Percentiles rank a stretch among this genome's conserved stretches.
These are phyloP conservation scores for Gandaritis pyraliata DNA, from an alignment of 2,888 invertebrate genomes.

Conservation along the genomic window DNA sequence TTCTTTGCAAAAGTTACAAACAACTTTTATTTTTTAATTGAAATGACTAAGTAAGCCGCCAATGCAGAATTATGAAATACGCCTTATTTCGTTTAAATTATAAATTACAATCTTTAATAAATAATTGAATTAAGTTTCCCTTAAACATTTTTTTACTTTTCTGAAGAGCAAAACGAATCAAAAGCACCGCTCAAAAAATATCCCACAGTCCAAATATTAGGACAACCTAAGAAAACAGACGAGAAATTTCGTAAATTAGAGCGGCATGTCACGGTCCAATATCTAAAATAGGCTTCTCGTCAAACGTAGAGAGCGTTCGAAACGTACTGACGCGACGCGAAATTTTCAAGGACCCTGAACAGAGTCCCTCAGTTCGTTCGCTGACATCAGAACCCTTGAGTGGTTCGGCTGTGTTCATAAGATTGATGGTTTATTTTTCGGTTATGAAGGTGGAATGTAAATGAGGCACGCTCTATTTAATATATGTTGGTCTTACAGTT, in stretches of 20 bases:
- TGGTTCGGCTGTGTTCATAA: conserved; percentile 43
- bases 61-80: no score
- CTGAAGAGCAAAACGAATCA: not conserved
- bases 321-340: conserved; percentile 55
- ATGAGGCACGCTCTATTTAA: conserved; percentile 8
- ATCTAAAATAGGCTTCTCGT: conserved; percentile 63
- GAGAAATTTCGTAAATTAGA: conserved; percentile 34
- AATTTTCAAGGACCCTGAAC: conserved; percentile 60
- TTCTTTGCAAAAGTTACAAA: no score
- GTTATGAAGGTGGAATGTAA: conserved; percentile 20
- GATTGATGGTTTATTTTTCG: conserved; percentile 25
- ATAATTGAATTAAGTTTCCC: not conserved
- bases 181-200: conserved; percentile 23
- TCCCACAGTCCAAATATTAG: conserved; percentile 16
- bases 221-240: conserved; percentile 13
- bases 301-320: conserved; percentile 56
- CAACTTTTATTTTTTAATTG: no score
- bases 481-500: not conserved
- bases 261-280: conserved; percentile 49
- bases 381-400: conserved; percentile 57
- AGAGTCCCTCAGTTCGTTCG: conserved; percentile 56
- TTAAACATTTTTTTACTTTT: not conserved
- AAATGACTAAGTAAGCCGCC: no score
- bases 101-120: not conserved
- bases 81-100: no score